Base-by-base conservation (phyloP, 2,888 invertebrate species). In the Cetonia aurata region DNA sequence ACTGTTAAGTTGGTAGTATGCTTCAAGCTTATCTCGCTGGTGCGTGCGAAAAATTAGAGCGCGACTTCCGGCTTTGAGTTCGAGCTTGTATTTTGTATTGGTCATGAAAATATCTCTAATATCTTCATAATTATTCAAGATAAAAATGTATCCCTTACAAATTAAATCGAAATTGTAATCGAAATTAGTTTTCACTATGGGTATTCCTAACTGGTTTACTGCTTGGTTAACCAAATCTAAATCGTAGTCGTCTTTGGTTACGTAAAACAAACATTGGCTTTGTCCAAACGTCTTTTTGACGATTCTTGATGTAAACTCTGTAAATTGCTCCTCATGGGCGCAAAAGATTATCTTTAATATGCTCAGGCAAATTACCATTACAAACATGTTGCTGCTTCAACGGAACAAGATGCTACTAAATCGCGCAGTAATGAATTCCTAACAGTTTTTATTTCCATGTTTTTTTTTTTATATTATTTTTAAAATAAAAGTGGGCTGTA, bases 61-160 rank as follows among this genome's bases (percentile, higher is more conserved):
- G 3, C 62, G 62, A 17, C 31, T 65, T 9, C 50, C 33, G 3
- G 62, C 33, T 65, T 65, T 65, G 46, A 65, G 37, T 50, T 52
- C 31, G 12, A 65, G 37, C 9, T 41, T 50, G 19, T 65, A 41
- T 50, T 50, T 65, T 1, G 46, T 46, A 25, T 46, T 15, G 17
- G 6, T 48, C 50, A 65, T 10, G 6, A 65, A 50, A 50, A 65
- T 65, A 48, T 65, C 62, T 17, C 12, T 12, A n/a, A 65, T 13
- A 50, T 65, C 37, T 50, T 17, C 15, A 19, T 15, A 48, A 33
- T 37, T 65, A 4, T 41, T 50, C 6, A 48, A 65, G 37, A 50
- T 15, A 1, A 65, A 17, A 41, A 65, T 19, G 50, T 65, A 65
- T 3, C 62, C 52, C 12, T 65, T 33, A 10, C 62, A 65, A 10